Percentiles rank a stretch among this genome's conserved stretches.
Conservation (phyloP, 2,888 invertebrate genomes). For the Ommatoiulus sabulosus region DNA sequence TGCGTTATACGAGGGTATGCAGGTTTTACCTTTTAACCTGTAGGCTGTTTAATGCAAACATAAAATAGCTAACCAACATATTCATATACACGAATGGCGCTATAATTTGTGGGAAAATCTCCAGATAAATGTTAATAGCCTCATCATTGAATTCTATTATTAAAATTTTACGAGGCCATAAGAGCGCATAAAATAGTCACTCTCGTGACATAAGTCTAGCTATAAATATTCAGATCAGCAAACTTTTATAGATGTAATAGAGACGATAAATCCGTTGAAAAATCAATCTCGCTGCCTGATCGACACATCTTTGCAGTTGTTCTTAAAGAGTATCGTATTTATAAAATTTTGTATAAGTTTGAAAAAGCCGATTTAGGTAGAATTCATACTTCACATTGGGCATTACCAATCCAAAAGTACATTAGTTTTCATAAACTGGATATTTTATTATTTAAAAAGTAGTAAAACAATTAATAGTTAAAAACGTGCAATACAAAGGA, state of each 20-base stretch:
- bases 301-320: neutral
- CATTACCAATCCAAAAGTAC: too few species aligned
- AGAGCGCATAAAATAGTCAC: neutral
- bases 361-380: too few species aligned
- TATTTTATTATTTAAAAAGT: too few species aligned
- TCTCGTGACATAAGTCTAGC: neutral
- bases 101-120: neutral
- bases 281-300: neutral
- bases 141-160: neutral
- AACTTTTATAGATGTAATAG: neutral
- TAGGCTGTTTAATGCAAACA: neutral
- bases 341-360: too few species aligned
- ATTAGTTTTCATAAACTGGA: too few species aligned
- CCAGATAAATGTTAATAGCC: neutral
- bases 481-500: too few species aligned
- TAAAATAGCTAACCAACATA: constrained; percentile 1
- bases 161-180: neutral
- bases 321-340: too few species aligned
- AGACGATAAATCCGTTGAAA: neutral
- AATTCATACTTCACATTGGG: too few species aligned
- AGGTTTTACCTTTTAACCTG: neutral
- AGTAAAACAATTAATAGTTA: too few species aligned
- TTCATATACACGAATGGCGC: constrained; percentile 7
- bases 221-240: neutral
- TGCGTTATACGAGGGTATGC: neutral